phyloP scores from a whole-genome alignment of 2,797 vertebrate genomes.

The Poecilia picta region DNA sequence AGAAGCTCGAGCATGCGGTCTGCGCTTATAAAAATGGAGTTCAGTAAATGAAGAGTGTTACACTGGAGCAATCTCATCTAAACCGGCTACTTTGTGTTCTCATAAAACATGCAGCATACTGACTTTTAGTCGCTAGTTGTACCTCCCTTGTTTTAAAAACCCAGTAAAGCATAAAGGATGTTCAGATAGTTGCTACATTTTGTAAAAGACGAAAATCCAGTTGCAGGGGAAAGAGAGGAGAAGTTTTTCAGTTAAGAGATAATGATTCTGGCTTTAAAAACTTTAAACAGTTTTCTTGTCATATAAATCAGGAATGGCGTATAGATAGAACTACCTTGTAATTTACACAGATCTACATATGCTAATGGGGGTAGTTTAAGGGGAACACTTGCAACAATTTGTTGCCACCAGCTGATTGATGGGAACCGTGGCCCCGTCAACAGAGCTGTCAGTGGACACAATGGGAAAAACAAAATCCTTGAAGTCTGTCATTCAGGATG shows the following conservation, averaged over 20 bases:
- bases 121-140: neutral
- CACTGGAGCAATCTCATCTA: neutral
- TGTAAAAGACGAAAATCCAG: neutral
- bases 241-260: neutral
- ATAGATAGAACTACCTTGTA: neutral
- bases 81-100: neutral
- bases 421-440: neutral
- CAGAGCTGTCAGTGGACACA: neutral
- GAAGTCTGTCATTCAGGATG: neutral
- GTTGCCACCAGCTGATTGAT: neutral
- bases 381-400: neutral
- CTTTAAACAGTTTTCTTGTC: neutral
- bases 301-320: neutral
- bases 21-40: neutral
- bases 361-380: neutral
- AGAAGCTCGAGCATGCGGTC: neutral
- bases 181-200: neutral
- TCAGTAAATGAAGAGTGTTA: neutral
- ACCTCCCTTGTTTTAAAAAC: neutral
- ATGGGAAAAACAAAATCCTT: neutral
- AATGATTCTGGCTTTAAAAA: neutral
- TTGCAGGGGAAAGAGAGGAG: neutral
- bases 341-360: neutral
- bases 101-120: neutral
- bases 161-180: neutral